Evolutionary conservation across 1,140 invertebrate species (phyloP).

Genomic region (Acromyrmex heyeri): DNA sequence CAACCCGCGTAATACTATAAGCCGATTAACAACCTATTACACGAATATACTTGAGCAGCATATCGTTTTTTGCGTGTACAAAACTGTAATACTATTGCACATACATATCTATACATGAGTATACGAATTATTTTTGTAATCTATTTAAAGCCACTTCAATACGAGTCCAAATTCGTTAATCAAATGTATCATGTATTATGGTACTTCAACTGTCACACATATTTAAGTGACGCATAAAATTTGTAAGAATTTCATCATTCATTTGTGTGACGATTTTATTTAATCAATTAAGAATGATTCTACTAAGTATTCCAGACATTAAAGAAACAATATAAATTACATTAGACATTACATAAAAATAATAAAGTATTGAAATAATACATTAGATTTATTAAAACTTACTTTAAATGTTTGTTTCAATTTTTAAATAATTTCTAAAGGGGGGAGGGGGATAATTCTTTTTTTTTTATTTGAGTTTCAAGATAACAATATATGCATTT

Average conservation of each 20-base stretch:
- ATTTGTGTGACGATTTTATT: no score
- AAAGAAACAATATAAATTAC: no score
- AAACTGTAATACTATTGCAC: constrained; percentile 46
- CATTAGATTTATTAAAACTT: not conserved
- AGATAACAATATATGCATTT: not conserved
- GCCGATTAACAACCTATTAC: constrained; percentile 75
- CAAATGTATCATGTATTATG: no score
- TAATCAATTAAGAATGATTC: no score
- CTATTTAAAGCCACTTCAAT: not conserved
- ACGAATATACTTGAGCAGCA: constrained; percentile 66
- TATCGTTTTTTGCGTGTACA: constrained; percentile 66
- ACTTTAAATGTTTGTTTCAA: not conserved
- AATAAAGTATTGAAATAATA: no score
- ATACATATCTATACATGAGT: not conserved
- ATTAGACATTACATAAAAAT: no score
- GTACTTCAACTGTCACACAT: no score
- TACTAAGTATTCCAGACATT: no score
- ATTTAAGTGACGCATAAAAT: no score
- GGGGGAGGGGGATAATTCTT: not conserved
- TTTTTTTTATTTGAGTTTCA: not conserved
- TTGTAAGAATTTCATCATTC: no score
- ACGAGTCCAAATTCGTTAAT: not conserved
- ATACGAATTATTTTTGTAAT: constrained; percentile 43
- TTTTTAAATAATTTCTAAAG: not conserved
- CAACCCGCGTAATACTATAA: constrained; percentile 69